A percentile compares a stretch with the other conserved stretches of the same genome.
Evolutionary conservation across 2,888 invertebrate genomes (phyloP).

Genomic region (Chrysina gloriosa): DNA sequence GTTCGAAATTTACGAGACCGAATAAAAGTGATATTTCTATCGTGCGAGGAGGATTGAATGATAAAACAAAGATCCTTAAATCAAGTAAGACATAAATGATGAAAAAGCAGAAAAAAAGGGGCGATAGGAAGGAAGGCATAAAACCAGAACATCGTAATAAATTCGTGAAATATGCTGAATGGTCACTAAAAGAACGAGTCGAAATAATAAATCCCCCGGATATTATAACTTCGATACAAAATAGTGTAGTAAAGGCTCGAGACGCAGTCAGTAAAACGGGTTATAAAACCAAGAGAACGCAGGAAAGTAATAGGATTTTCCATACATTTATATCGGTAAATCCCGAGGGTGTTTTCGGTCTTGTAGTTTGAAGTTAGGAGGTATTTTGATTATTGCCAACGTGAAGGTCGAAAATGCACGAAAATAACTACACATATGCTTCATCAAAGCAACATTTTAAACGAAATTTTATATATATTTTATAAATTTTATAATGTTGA

Average conservation of each 20-base stretch:
- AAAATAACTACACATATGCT: no score
- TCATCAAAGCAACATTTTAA: no score
- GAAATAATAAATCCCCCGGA: conserved; percentile 47
- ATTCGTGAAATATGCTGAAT: conserved; percentile 47
- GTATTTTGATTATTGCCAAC: neutral
- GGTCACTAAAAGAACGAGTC: conserved; percentile 43
- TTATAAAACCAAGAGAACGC: conserved; percentile 45
- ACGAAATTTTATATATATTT: no score
- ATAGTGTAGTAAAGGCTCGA: conserved; percentile 14
- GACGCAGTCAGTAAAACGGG: conserved; percentile 49
- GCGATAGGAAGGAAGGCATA: conserved; percentile 29
- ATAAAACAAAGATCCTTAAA: conserved; percentile 43
- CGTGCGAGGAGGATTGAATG: conserved; percentile 3
- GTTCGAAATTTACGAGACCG: conserved; percentile 1
- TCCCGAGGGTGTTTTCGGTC: neutral
- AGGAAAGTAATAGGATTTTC: conserved; percentile 35
- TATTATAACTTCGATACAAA: conserved; percentile 51
- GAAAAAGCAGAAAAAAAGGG: conserved; percentile 54
- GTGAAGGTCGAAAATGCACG: no score
- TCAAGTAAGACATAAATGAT: conserved; percentile 56
- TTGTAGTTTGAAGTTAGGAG: neutral
- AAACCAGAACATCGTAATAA: conserved; percentile 42
- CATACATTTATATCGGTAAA: neutral
- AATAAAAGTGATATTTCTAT: conserved; percentile 21
- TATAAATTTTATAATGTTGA: no score